A percentile compares a stretch with the other conserved stretches of the same genome.
These are phyloP conservation scores for Tupaia tana DNA, from an alignment of 2,113 vertebrate genomes.

Conservation along the genomic window DNA sequence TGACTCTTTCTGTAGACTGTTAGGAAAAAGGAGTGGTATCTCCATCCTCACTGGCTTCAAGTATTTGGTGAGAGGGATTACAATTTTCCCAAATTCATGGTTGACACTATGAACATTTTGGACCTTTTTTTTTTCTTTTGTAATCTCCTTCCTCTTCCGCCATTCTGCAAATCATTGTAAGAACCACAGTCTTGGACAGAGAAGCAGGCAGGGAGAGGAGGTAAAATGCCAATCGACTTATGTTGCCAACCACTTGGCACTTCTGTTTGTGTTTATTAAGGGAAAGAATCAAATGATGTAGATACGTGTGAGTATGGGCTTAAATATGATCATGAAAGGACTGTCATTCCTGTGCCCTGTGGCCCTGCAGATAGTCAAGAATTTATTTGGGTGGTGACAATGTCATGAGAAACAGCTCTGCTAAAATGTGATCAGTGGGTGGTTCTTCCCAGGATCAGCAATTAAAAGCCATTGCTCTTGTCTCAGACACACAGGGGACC, in stretches of 20 bases:
- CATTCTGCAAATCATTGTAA: conserved; percentile 2
- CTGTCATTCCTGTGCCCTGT: background rate
- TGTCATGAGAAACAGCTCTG: background rate
- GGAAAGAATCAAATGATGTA: background rate
- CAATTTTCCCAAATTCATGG: background rate
- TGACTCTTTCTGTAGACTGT: background rate
- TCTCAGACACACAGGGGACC: background rate
- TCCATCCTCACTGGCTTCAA: background rate
- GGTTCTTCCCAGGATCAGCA: background rate
- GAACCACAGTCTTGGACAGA: background rate
- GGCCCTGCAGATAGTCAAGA: background rate
- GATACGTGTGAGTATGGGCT: background rate
- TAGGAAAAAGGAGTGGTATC: background rate
- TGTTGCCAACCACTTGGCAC: background rate
- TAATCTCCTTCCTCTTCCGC: background rate
- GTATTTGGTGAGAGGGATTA: background rate
- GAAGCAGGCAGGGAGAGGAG: background rate
- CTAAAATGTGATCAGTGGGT: background rate
- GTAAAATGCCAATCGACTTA: background rate
- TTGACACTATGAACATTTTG: background rate
- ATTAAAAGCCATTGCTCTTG: background rate
- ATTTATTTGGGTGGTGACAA: background rate
- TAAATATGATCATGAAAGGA: background rate
- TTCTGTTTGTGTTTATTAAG: background rate
- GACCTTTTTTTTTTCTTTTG: background rate